phyloP scores from a whole-genome alignment of 2,797 vertebrate species.

The Cuculus canorus region DNA sequence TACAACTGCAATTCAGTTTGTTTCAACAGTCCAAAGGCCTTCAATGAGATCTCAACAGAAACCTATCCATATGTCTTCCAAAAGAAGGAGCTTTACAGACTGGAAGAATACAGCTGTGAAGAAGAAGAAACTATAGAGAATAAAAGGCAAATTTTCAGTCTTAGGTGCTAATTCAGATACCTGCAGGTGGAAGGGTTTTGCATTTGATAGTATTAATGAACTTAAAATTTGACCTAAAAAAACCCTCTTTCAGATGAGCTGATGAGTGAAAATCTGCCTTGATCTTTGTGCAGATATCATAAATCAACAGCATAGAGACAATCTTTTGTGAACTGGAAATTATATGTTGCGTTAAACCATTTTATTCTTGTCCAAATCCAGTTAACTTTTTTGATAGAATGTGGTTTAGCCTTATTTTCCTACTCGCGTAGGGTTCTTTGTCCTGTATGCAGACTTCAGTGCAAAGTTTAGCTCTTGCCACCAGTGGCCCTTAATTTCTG shows the following conservation, averaged over 20 bases:
- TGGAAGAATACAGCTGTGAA: background rate
- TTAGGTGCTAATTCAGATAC: background rate
- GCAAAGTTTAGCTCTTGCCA: background rate
- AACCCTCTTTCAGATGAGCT: background rate
- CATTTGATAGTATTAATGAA: background rate
- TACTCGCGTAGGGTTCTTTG: background rate
- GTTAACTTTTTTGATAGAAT: background rate
- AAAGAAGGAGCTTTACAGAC: background rate
- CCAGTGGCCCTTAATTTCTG: background rate
- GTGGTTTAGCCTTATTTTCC: background rate
- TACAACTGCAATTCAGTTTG: background rate
- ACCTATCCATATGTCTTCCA: background rate
- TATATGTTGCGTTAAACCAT: background rate
- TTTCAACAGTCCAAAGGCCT: background rate
- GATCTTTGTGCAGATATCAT: background rate
- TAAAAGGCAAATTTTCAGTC: background rate
- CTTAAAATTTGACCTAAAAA: background rate
- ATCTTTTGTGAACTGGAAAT: background rate
- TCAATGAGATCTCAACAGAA: background rate
- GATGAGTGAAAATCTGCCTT: constrained; percentile 29
- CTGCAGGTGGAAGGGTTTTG: background rate
- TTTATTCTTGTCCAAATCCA: background rate
- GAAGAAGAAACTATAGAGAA: background rate
- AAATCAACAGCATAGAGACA: background rate
- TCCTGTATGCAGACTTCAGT: background rate